phyloP scores from a whole-genome alignment of 2,113 vertebrate genomes.

The Lepus europaeus region DNA sequence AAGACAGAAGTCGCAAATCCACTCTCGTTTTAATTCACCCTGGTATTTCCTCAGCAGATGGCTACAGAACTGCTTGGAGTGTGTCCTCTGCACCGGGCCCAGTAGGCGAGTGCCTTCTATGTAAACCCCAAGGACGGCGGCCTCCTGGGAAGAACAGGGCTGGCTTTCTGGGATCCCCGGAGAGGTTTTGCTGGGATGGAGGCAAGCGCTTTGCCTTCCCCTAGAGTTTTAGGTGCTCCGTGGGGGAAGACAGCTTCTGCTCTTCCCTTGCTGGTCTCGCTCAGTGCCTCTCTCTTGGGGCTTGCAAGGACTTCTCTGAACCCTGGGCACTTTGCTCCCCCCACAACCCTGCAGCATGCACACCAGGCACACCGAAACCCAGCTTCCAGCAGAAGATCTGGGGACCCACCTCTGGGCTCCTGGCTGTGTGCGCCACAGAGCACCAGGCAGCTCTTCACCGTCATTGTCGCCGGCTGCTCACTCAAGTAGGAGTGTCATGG shows the following conservation, averaged over 20 bases:
- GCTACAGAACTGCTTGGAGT: conserved; percentile 12
- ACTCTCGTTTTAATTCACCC: conserved; percentile 79
- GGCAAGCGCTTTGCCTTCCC: rapidly evolving
- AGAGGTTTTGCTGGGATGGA: neutral
- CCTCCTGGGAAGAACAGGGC: neutral
- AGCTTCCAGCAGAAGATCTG: neutral
- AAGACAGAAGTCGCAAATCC: conserved; percentile 84
- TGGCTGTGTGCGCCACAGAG: neutral
- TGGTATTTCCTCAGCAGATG: conserved; percentile 81
- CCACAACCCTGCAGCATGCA: no score
- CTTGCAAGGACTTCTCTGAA: neutral
- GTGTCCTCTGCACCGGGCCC: conserved; percentile 13
- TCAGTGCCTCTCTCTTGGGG: rapidly evolving
- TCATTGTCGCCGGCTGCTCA: rapidly evolving
- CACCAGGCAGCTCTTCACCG: rapidly evolving
- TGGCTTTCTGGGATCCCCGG: neutral
- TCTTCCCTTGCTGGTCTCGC: rapidly evolving
- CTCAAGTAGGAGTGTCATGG: neutral
- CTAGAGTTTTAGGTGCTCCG: neutral
- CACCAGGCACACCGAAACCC: rapidly evolving
- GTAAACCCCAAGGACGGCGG: neutral
- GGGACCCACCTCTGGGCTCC: neutral
- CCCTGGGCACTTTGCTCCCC: rapidly evolving
- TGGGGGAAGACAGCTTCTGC: rapidly evolving
- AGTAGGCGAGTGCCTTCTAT: neutral